These are phyloP conservation scores for Petrocephalus sullivani DNA, from an alignment of 2,797 vertebrate genomes.

Conservation along the genomic window DNA sequence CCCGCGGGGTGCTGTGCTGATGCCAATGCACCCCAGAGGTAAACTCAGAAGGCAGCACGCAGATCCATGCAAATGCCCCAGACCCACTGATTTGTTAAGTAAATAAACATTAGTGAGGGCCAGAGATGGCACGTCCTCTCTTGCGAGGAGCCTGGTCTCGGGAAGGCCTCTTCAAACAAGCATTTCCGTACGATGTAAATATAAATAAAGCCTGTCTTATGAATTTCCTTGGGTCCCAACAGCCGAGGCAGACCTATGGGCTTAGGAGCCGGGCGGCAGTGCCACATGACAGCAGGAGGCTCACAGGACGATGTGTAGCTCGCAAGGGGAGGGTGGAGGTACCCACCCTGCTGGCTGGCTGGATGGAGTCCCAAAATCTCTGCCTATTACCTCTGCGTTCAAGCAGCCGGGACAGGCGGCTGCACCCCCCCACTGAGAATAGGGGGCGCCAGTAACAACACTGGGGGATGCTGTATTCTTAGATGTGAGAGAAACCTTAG, in stretches of 20 bases:
- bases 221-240: neutral
- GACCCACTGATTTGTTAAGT: neutral
- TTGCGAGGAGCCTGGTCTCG: neutral
- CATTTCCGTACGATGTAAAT: neutral
- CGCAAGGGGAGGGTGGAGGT: neutral
- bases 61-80: neutral
- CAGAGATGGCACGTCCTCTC: neutral
- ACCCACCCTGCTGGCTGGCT: neutral
- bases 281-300: neutral
- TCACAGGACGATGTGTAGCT: neutral
- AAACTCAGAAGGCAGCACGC: neutral
- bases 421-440: neutral
- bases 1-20: rapidly evolving
- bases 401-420: neutral
- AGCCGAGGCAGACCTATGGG: neutral
- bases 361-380: neutral
- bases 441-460: neutral
- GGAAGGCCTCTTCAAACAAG: neutral
- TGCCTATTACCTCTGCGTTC: neutral
- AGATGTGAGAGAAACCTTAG: neutral
- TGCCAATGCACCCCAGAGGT: neutral
- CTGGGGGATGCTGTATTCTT: neutral
- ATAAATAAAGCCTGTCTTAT: neutral
- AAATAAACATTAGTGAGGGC: neutral
- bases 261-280: neutral